Evolutionary conservation across 2,888 invertebrate species (phyloP).

Genomic region (Rhagonycha lutea): DNA sequence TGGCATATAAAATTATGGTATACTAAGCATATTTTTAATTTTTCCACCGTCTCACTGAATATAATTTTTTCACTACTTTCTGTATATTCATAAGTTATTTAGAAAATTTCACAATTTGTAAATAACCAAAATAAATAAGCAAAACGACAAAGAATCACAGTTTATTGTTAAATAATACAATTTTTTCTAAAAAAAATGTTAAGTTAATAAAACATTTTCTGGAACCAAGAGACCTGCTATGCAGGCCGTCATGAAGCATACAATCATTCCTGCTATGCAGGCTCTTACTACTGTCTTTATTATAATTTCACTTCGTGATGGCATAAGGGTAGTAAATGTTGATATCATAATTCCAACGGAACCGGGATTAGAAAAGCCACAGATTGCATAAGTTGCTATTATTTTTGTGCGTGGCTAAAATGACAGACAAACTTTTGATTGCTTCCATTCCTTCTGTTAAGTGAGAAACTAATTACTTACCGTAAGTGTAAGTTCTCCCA

Average conservation of each 20-base stretch:
- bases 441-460: background rate
- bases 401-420: constrained; percentile 74
- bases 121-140: no score
- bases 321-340: constrained; percentile 75
- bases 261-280: constrained; percentile 79
- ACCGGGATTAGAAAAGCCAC: constrained; percentile 89
- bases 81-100: no score
- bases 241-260: constrained; percentile 88
- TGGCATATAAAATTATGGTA: no score
- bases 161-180: no score
- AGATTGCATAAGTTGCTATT: constrained; percentile 88
- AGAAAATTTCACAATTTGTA: no score
- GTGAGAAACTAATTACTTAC: constrained; percentile 47
- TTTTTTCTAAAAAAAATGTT: background rate
- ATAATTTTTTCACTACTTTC: no score
- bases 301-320: constrained; percentile 69
- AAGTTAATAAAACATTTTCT: constrained; percentile 10
- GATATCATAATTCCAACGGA: constrained; percentile 87
- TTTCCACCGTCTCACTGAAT: no score
- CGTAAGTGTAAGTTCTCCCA: constrained; percentile 70
- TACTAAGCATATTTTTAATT: no score
- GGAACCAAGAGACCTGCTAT: constrained; percentile 72
- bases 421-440: background rate
- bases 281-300: constrained; percentile 75
- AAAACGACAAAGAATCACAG: no score